Conservation (phyloP, 1,140 invertebrate species). For the Bacillus rossius region DNA sequence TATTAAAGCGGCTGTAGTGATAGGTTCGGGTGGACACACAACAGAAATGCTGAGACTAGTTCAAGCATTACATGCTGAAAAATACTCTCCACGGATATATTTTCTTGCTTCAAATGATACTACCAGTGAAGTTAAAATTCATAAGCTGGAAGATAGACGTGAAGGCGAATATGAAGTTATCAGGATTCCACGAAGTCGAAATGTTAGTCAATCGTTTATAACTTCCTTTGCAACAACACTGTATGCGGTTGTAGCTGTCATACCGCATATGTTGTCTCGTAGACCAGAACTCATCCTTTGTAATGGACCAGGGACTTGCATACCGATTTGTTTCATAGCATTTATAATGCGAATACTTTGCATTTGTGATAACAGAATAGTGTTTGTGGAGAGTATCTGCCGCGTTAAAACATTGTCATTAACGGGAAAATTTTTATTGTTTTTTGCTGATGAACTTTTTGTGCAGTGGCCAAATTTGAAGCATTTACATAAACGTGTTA, state of each 20-base stretch:
- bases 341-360: constrained; percentile 61
- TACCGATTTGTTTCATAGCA: constrained; percentile 75
- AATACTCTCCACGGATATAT: constrained; percentile 68
- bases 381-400: constrained; percentile 94
- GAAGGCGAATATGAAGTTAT: constrained; percentile 46
- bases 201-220: constrained; percentile 82
- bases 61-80: constrained; percentile 48
- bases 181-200: constrained; percentile 73
- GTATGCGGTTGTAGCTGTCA: constrained; percentile 56
- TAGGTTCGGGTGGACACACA: constrained; percentile 76
- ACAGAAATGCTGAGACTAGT: constrained; percentile 79
- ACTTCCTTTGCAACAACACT: constrained; percentile 74
- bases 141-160: constrained; percentile 43
- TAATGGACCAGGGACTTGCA: constrained; percentile 94
- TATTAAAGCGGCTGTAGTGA: constrained; percentile 47
- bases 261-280: constrained; percentile 63
- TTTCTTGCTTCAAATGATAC: constrained; percentile 72
- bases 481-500: constrained; percentile 50
- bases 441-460: constrained; percentile 76
- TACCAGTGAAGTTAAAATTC: constrained; percentile 63
- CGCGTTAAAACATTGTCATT: constrained; percentile 84
- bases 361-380: constrained; percentile 62
- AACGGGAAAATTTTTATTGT: constrained; percentile 80
- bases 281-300: constrained; percentile 76
- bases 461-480: constrained; percentile 84